Conservation (phyloP, 2,797 vertebrate species). For the Oreochromis grahami region DNA sequence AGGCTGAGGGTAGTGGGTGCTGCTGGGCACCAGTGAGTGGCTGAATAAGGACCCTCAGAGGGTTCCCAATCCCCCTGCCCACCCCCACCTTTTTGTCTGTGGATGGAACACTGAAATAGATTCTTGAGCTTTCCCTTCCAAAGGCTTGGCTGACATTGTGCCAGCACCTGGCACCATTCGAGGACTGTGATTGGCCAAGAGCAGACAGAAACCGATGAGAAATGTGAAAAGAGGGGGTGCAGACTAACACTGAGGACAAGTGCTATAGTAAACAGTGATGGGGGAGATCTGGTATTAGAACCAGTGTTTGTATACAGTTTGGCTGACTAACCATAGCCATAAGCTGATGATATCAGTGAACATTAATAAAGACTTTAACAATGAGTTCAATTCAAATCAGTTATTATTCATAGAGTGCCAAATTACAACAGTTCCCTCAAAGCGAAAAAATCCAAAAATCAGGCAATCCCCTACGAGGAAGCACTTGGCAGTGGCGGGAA, state of each 20-base stretch:
- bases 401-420: neutral
- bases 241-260: neutral
- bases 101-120: constrained; percentile 52
- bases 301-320: neutral
- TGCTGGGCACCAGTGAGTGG: constrained; percentile 36
- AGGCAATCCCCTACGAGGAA: neutral
- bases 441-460: neutral
- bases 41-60: constrained; percentile 33
- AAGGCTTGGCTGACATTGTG: constrained; percentile 17
- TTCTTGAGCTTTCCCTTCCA: constrained; percentile 40
- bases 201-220: constrained; percentile 17
- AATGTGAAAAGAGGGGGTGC: constrained; percentile 6
- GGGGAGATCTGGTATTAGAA: neutral
- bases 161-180: constrained; percentile 29
- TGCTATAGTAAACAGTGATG: neutral
- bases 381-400: neutral
- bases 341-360: neutral
- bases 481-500: fast-evolving
- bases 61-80: constrained; percentile 1
- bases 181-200: constrained; percentile 21
- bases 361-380: neutral
- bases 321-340: neutral
- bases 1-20: neutral
- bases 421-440: neutral
- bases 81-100: constrained; percentile 19